Evolutionary conservation across 2,113 vertebrate species (phyloP).

Genomic region (Pheucticus melanocephalus): DNA sequence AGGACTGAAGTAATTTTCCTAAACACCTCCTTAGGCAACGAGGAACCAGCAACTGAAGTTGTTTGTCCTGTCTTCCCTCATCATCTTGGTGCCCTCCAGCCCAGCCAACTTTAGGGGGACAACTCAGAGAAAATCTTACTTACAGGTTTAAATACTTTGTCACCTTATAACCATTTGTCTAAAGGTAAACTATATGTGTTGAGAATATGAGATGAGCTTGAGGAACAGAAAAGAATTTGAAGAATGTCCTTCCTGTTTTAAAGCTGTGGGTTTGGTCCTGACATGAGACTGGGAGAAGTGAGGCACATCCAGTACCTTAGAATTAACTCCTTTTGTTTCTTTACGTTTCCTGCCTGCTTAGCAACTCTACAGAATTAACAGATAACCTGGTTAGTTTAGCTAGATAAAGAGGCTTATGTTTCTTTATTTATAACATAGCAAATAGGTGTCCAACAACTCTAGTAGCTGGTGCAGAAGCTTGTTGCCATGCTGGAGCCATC

Average conservation of each 20-base stretch:
- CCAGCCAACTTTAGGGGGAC: background rate
- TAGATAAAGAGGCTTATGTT: background rate
- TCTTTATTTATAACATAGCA: background rate
- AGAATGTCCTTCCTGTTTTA: background rate
- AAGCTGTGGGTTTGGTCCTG: background rate
- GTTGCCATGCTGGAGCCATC: background rate
- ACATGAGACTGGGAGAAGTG: background rate
- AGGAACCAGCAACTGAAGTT: background rate
- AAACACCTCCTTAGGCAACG: fast-evolving
- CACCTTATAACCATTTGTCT: background rate
- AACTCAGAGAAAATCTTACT: background rate
- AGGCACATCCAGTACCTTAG: background rate
- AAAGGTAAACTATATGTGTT: background rate
- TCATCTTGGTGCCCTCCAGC: background rate
- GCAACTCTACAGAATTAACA: background rate
- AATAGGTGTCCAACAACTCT: background rate
- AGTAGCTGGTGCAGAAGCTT: background rate
- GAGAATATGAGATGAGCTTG: background rate
- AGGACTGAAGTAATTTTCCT: background rate
- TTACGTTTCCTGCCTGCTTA: background rate
- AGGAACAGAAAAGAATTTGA: background rate
- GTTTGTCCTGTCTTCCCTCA: background rate
- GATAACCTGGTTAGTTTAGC: background rate
- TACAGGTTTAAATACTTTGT: background rate
- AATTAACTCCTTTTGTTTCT: background rate